These are phyloP conservation scores for Helleia helle DNA, from an alignment of 2,888 invertebrate species.

Conservation along the genomic window DNA sequence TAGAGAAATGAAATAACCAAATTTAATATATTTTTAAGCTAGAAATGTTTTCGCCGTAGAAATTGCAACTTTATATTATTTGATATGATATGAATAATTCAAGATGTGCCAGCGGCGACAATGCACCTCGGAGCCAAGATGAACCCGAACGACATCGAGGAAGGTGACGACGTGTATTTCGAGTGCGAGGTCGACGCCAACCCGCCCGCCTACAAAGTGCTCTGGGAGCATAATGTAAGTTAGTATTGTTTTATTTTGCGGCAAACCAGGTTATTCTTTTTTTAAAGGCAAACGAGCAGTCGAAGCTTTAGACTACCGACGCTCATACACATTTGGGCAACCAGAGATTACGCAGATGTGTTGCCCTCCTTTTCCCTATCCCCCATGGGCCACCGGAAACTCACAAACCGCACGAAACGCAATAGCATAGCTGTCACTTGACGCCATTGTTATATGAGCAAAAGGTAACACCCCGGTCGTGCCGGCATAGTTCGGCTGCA, in stretches of 20 bases:
- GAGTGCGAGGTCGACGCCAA: conserved; percentile 64
- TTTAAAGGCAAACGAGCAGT: no score
- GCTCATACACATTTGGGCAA: no score
- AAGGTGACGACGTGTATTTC: conserved; percentile 68
- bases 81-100: conserved; percentile 23
- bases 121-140: conserved; percentile 58
- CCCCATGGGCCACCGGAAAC: no score
- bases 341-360: no score
- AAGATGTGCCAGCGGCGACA: conserved; percentile 53
- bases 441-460: no score
- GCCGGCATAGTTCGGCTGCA: no score
- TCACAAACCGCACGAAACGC: no score
- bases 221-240: conserved; percentile 71
- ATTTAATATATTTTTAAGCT: background rate
- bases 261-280: no score
- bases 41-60: background rate
- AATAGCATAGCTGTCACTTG: no score
- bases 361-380: no score
- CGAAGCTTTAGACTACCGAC: no score
- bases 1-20: background rate
- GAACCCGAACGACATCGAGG: conserved; percentile 69
- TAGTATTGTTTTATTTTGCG: conserved; percentile 12
- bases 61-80: conserved; percentile 16
- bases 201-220: conserved; percentile 66
- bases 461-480: no score